Evolutionary conservation across 2,888 invertebrate species (phyloP).

Genomic region (Linyphia triangularis): DNA sequence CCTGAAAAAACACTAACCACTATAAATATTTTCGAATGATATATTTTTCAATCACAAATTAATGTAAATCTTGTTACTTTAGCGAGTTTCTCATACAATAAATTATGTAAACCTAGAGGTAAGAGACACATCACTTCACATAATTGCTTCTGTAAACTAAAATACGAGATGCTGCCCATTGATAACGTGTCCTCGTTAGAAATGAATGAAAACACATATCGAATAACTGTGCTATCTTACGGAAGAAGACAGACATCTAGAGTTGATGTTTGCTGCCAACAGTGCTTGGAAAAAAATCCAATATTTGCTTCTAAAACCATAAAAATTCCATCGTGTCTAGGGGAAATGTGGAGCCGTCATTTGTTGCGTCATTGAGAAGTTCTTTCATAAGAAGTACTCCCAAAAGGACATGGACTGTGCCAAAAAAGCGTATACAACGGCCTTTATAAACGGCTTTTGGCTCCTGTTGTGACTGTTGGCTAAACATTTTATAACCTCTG

Average conservation of each 20-base stretch:
- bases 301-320: constrained; percentile 11
- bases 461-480: not conserved
- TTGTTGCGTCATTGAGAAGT: constrained; percentile 17
- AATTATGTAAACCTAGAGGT: no score
- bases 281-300: not conserved
- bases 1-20: no score
- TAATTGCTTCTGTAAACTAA: no score
- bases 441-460: constrained; percentile 24
- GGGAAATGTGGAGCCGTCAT: constrained; percentile 32
- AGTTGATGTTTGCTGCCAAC: constrained; percentile 41
- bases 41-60: no score
- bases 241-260: not conserved
- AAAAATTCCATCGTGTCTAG: constrained; percentile 67
- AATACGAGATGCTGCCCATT: not conserved
- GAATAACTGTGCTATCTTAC: constrained; percentile 12
- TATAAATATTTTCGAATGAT: no score
- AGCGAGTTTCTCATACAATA: no score
- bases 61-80: no score
- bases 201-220: constrained; percentile 8
- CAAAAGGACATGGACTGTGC: constrained; percentile 28
- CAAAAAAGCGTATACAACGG: constrained; percentile 39
- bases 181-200: constrained; percentile 5
- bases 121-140: no score
- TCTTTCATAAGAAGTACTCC: constrained; percentile 54
- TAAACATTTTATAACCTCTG: no score